Base-by-base conservation (phyloP, 2,113 vertebrate genomes). In the Pluvianellus socialis region DNA sequence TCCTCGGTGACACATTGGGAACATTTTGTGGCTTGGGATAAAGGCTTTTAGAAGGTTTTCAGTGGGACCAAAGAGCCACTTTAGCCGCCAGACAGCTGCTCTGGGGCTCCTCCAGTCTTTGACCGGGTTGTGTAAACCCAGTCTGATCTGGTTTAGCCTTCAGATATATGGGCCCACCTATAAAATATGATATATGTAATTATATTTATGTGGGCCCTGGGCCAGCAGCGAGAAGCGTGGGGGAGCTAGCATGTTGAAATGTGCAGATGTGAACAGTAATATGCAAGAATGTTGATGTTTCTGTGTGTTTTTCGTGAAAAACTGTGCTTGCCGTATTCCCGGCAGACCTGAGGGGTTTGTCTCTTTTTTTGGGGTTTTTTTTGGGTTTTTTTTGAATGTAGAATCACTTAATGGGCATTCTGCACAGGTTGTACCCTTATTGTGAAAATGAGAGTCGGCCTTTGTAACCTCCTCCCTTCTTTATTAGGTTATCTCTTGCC, bases 361-460 rank as follows among this genome's bases (percentile, higher is more conserved):
- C 66, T 6, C 2, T 4, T 1, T 47, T 63, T 72, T 32, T 55
- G 38, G 38, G 38, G 38, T 38, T 38, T 38, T 55, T 63, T 47
- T 13, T 49, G n/a, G n/a, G n/a, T 33, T 22, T 10, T 40, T 55
- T 63, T 33, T 40, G 4, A 22, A 35, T 63, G 42, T 27, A 35
- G 63, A 75, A 79, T 62, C 17, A 24, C 16, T 47, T 74, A 23
- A 32, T 55, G 40, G 38, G 21, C 53, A 21, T 13, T 70, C 26
- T n/a, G 8, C 40, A 4, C 68, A 30, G 61, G 27, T 79, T 22
- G 27, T 85, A 63, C 62, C 58, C 47, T 88, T 59, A 56, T 62
- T 74, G 86, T 95, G 86, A 96, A 96, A 96, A 90, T 65, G 75
- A 88, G 72, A 90, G 55, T 71, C 1, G 1, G 38, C 59, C 91